Evolutionary conservation across 2,797 vertebrate genomes (phyloP), one percentile per base, ranked within the genome.

Genomic region (Arctocebus calabarensis): DNA sequence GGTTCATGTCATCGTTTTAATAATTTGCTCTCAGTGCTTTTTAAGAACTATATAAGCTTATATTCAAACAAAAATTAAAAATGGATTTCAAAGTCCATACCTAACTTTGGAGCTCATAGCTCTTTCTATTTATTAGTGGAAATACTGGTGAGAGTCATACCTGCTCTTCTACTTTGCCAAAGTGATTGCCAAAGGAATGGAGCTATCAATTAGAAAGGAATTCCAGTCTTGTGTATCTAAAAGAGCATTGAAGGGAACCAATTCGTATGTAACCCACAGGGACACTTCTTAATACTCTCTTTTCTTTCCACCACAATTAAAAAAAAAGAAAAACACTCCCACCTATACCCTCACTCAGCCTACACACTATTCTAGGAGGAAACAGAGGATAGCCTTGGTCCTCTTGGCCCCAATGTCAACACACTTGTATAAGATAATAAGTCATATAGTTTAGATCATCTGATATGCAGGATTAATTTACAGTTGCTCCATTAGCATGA

Each of bases 181-280:
- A 90, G 73, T 52, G 79, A 55, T 57, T 32, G 25, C 88, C 16
- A 52, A 17, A 52, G 14, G 48, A 29, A 27, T 77, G 85, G 77
- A 74, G 25, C 92, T 84, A 70, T 89, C 96, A 87, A 95, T 92
- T 95, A 94, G 92, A 92, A 92, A 84, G 81, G 61, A 94, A 84
- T 88, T 79, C 22, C 52, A 57, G 52, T 75, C 61, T 85, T 62
- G 48, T 66, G 32, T 89, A 71, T 93, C 27, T 34, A 34, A 92
- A 95, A 93, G 77, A 96, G 73, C 64, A 17, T 74, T 34, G 64
- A 70, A 92, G 71, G 78, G 90, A 94, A 92, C 43, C 71, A 87
- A 57, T 90, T 87, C 23, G 73, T 84, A 84, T 25, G 73, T 84
- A 84, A 86, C 74, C 85, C 66, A 45, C 52, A 64, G 84, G 94